Percentiles rank a stretch among this genome's conserved stretches.
These are phyloP conservation scores for Mormyrus iriodes DNA, from an alignment of 2,113 vertebrate species.

Conservation along the genomic window DNA sequence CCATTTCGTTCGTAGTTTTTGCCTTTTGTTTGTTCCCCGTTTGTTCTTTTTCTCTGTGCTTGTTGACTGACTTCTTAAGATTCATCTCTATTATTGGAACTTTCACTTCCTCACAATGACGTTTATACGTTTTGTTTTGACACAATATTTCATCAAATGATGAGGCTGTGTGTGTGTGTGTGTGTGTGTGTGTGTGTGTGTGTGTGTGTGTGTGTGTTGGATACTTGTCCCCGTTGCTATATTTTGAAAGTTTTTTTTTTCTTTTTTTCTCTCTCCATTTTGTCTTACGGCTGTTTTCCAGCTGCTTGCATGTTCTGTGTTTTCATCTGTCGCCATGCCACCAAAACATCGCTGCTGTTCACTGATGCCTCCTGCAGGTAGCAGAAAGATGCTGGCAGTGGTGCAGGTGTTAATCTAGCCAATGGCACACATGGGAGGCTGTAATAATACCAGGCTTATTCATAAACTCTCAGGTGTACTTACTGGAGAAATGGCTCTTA, in stretches of 20 bases:
- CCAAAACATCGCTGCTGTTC: not conserved
- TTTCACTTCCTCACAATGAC: not conserved
- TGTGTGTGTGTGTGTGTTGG: not conserved
- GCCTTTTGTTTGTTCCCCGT: not conserved
- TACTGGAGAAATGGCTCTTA: not conserved
- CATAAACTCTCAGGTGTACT: not conserved
- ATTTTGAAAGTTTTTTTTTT: not conserved
- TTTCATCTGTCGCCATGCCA: not conserved
- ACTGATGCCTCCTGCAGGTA: not conserved
- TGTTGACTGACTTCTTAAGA: not conserved
- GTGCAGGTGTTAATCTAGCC: not conserved
- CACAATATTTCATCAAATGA: not conserved
- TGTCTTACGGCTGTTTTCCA: not conserved
- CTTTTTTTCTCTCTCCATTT: rapidly evolving
- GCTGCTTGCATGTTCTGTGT: not conserved
- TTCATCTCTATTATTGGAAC: not conserved
- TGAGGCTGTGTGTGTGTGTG: too few species aligned
- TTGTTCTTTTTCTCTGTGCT: not conserved
- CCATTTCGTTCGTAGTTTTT: not conserved
- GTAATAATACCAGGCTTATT: not conserved
- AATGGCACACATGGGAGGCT: not conserved
- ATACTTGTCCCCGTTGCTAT: not conserved
- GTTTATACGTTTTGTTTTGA: not conserved
- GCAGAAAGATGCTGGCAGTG: not conserved
- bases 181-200: not conserved